phyloP scores from a whole-genome alignment of 2,888 invertebrate species.

The Cephonodes hylas region DNA sequence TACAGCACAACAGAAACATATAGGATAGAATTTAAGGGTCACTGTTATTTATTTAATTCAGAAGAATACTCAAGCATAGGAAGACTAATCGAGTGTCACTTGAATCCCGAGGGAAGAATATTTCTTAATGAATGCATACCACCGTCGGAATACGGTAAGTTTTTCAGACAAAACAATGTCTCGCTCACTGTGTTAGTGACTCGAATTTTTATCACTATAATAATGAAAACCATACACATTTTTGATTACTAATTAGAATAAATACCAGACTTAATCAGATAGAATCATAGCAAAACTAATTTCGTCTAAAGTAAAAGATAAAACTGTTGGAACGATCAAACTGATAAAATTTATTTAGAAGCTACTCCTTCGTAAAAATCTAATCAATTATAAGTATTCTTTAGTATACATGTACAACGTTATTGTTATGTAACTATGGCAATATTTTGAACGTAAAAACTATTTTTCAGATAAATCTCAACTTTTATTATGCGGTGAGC shows the following conservation, averaged over 20 bases:
- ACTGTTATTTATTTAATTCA: conserved; percentile 76
- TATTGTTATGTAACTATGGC: not conserved
- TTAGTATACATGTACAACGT: no score
- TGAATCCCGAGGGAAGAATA: conserved; percentile 81
- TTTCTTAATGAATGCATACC: conserved; percentile 89
- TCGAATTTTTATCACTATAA: no score
- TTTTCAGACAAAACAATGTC: not conserved
- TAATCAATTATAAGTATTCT: no score
- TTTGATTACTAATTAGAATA: no score
- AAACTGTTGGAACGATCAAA: no score
- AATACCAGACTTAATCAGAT: no score
- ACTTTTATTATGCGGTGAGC: conserved; percentile 84
- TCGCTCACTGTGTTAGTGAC: no score
- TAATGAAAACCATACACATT: no score
- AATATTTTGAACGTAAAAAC: no score
- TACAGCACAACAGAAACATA: conserved; percentile 85
- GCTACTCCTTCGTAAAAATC: no score
- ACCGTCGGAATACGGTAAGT: conserved; percentile 91
- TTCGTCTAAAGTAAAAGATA: no score
- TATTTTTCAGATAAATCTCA: conserved; percentile 85
- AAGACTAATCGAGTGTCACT: conserved; percentile 83
- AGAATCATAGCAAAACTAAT: no score
- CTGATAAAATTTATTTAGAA: not conserved
- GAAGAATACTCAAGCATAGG: conserved; percentile 84
- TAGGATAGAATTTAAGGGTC: conserved; percentile 80